phyloP scores from a whole-genome alignment of 2,797 vertebrate species.

The Poecile montanus region DNA sequence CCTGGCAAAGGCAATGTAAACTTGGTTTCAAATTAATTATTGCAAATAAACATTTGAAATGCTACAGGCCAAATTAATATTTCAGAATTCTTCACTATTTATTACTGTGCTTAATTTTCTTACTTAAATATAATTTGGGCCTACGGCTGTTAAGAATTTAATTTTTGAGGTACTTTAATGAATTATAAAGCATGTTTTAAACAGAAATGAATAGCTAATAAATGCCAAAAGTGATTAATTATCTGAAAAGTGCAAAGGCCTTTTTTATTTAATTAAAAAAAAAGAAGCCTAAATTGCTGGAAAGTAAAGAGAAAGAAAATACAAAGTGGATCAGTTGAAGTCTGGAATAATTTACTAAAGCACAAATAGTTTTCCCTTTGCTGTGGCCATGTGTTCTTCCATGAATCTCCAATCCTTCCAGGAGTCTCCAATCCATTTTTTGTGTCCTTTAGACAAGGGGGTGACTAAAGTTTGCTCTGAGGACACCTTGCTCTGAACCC shows the following conservation, averaged over 20 bases:
- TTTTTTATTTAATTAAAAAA: conserved; percentile 45
- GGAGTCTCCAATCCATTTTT: neutral
- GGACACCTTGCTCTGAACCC: neutral
- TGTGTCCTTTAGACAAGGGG: neutral
- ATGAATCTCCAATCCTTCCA: fast-evolving
- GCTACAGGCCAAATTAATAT: conserved; percentile 66
- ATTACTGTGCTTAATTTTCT: conserved; percentile 60
- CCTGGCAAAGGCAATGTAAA: conserved; percentile 29
- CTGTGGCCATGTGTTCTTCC: fast-evolving
- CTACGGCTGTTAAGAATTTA: conserved; percentile 61
- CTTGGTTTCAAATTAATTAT: conserved; percentile 45
- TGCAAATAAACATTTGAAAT: conserved; percentile 52
- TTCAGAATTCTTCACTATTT: conserved; percentile 45
- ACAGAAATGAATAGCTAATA: conserved; percentile 61
- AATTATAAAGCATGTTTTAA: conserved; percentile 67
- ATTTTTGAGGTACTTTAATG: conserved; percentile 70
- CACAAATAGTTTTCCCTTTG: neutral
- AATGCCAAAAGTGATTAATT: conserved; percentile 66
- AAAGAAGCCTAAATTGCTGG: neutral
- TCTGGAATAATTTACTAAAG: neutral
- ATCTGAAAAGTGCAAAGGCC: neutral
- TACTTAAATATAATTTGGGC: conserved; percentile 59
- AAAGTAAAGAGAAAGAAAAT: conserved; percentile 10
- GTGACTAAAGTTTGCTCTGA: neutral
- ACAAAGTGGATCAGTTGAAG: neutral